phyloP scores from a whole-genome alignment of 2,797 vertebrate genomes.

The Pseudochirops cupreus region DNA sequence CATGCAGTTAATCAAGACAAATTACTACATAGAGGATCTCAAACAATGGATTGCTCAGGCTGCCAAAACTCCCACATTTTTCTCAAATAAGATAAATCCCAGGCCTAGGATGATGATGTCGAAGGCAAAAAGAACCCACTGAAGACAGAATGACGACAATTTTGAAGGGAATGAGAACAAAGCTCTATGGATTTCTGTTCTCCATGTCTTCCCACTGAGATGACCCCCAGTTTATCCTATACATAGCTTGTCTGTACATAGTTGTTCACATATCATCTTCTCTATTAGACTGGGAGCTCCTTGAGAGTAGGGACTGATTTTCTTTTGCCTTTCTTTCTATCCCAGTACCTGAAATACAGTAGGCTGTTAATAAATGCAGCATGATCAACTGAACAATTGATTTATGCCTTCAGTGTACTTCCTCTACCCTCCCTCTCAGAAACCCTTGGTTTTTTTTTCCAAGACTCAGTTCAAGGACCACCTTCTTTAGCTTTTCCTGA shows the following conservation, averaged over 20 bases:
- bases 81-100: neutral
- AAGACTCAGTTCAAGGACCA: neutral
- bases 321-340: neutral
- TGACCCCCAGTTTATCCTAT: neutral
- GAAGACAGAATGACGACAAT: neutral
- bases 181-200: neutral
- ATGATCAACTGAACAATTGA: neutral
- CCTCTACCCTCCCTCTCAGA: neutral
- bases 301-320: neutral
- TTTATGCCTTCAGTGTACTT: neutral
- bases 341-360: neutral
- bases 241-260: neutral
- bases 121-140: neutral
- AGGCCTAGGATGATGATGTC: neutral
- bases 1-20: neutral
- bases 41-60: neutral
- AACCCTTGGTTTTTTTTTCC: neutral
- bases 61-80: neutral
- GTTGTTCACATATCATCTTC: neutral
- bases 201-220: neutral
- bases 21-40: neutral
- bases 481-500: neutral
- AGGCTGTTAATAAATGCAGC: neutral
- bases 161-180: neutral
- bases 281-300: neutral